Conservation (phyloP, 2,888 invertebrate genomes). For the Drosophila yooni region DNA sequence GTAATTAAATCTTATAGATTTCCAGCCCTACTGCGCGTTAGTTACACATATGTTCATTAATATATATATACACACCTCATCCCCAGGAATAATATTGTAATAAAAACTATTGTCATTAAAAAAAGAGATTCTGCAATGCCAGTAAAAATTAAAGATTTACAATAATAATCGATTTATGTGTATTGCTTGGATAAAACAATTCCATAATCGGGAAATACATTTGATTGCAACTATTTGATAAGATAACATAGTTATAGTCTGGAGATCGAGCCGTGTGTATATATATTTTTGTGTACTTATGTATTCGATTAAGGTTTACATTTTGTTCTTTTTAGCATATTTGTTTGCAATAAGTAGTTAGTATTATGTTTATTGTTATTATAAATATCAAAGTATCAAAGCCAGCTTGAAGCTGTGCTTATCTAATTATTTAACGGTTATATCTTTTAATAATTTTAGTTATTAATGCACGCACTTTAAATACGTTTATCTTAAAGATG, state of each 20-base stretch:
- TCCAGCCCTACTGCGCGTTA: constrained; percentile 37
- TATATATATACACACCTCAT: constrained; percentile 14
- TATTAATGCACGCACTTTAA: constrained; percentile 56
- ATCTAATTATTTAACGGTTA: constrained; percentile 53
- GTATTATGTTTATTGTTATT: constrained; percentile 42
- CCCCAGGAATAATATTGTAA: constrained; percentile 9
- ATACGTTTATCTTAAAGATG: constrained; percentile 70
- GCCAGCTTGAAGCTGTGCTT: constrained; percentile 65
- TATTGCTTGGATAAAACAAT: constrained; percentile 5
- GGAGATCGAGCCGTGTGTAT: constrained; percentile 18
- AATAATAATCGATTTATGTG: background rate
- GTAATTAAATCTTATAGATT: constrained; percentile 76
- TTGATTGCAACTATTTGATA: background rate
- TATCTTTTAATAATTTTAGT: constrained; percentile 48
- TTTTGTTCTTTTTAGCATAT: constrained; percentile 40
- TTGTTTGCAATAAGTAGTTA: constrained; percentile 43
- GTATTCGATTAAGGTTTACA: constrained; percentile 29
- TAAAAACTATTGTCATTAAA: background rate
- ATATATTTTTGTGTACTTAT: constrained; percentile 10
- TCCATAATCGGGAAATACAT: constrained; percentile 3
- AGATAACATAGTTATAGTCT: constrained; percentile 1
- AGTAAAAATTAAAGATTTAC: constrained; percentile 1
- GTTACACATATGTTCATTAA: constrained; percentile 20
- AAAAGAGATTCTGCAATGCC: background rate
- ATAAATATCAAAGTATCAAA: constrained; percentile 53